Percentiles rank a stretch among this genome's conserved stretches.
Evolutionary conservation across 2,797 vertebrate genomes (phyloP).

Genomic region (Monodelphis domestica): DNA sequence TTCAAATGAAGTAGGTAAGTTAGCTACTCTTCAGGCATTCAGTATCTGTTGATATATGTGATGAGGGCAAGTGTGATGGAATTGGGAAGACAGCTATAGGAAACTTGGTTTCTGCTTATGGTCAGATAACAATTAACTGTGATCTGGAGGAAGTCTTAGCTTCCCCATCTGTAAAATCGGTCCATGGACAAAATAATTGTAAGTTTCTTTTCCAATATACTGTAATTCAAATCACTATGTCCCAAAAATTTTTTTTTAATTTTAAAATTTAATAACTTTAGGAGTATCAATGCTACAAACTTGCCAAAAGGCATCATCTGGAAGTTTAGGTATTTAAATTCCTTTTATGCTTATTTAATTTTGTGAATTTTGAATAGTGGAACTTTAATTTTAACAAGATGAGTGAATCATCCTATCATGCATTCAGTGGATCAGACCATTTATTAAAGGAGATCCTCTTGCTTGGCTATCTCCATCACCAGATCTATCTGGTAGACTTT

Average conservation of each 20-base stretch:
- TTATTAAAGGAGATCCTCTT: background rate
- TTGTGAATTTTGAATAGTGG: background rate
- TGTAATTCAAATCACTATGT: background rate
- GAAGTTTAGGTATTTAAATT: background rate
- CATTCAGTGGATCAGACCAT: background rate
- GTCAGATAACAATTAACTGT: background rate
- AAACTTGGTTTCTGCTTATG: background rate
- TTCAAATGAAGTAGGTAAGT: background rate
- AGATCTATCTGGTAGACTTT: background rate
- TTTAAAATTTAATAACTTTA: background rate
- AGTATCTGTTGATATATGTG: background rate
- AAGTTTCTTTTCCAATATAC: background rate
- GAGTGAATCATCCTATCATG: background rate
- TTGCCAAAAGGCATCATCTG: background rate
- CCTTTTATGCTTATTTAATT: background rate
- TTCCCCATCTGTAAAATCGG: background rate
- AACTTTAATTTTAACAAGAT: background rate
- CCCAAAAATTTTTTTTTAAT: background rate
- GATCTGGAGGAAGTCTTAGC: background rate
- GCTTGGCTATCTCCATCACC: background rate
- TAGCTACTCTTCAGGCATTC: background rate
- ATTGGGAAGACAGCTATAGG: background rate
- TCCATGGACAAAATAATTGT: background rate
- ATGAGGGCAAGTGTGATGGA: background rate
- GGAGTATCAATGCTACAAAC: background rate